Conservation (phyloP, 37 sponge, comb jelly and placozoan species). For the Ianthella basta region DNA sequence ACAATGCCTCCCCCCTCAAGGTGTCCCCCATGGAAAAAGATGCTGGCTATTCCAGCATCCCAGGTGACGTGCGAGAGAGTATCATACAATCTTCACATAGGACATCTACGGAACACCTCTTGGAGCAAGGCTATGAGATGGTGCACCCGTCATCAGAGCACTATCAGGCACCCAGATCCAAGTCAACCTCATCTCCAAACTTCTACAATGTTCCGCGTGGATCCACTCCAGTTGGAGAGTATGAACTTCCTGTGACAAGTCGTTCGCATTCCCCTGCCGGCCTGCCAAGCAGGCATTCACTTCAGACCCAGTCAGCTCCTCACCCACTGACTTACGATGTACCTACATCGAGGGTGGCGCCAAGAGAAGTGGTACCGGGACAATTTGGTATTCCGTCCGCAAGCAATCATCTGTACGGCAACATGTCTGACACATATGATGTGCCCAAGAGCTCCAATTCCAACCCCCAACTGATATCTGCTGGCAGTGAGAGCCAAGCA, state of each 20-base stretch:
- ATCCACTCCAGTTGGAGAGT: background rate
- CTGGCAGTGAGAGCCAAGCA: no score
- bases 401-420: background rate
- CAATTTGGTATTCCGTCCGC: background rate
- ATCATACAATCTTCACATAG: background rate
- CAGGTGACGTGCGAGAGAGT: background rate
- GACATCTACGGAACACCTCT: background rate
- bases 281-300: background rate
- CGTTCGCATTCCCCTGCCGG: background rate
- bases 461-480: no score
- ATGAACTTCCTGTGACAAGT: conserved; percentile 9
- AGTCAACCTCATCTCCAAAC: no score
- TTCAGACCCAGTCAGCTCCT: background rate
- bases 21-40: background rate
- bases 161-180: no score
- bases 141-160: background rate
- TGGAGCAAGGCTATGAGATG: conserved; percentile 20
- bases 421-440: background rate
- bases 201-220: background rate
- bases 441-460: conserved; percentile 7
- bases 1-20: background rate
- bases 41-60: background rate
- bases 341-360: background rate
- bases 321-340: conserved; percentile 27
- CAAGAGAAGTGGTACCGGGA: background rate